Evolutionary conservation across 1,140 invertebrate species (phyloP).

Genomic region (Eulimnadia texana): DNA sequence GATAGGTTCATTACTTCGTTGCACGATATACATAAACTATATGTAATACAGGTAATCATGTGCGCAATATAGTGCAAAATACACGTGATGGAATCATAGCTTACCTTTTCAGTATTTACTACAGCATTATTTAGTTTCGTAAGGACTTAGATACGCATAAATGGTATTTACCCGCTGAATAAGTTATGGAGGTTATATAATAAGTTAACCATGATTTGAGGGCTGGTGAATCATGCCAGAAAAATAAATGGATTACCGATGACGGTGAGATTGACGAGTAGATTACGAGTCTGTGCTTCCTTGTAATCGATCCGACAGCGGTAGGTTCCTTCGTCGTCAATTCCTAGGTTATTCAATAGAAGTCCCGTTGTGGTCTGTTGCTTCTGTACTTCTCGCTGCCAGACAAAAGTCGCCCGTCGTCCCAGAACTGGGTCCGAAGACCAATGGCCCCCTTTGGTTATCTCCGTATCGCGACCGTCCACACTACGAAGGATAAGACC

Average conservation of each 20-base stretch:
- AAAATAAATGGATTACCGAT: slow-evolving; percentile 2
- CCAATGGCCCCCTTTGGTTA: slow-evolving; percentile 11
- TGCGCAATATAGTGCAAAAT: too few relatives aligned
- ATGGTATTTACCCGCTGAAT: too few relatives aligned
- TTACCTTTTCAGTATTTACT: not conserved
- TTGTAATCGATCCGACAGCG: slow-evolving; percentile 16
- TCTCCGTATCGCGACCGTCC: slow-evolving; percentile 9
- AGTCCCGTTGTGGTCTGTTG: not conserved
- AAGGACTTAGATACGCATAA: too few relatives aligned
- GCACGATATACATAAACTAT: too few relatives aligned
- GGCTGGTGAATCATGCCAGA: too few relatives aligned
- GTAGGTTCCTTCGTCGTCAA: slow-evolving; percentile 12
- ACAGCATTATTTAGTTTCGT: too few relatives aligned
- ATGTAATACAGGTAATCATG: too few relatives aligned
- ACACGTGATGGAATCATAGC: too few relatives aligned
- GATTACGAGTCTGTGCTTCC: slow-evolving; percentile 13
- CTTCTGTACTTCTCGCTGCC: not conserved
- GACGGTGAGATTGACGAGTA: slow-evolving; percentile 7
- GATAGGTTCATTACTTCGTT: not conserved
- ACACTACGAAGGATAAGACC: slow-evolving; percentile 7
- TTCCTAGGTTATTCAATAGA: slow-evolving; percentile 2
- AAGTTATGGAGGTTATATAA: too few relatives aligned
- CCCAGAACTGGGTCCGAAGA: slow-evolving; percentile 12
- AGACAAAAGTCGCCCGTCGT: slow-evolving; percentile 10
- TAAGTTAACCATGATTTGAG: too few relatives aligned